Evolutionary conservation across 2,113 vertebrate species (phyloP).

Genomic region (Taxidea taxus): DNA sequence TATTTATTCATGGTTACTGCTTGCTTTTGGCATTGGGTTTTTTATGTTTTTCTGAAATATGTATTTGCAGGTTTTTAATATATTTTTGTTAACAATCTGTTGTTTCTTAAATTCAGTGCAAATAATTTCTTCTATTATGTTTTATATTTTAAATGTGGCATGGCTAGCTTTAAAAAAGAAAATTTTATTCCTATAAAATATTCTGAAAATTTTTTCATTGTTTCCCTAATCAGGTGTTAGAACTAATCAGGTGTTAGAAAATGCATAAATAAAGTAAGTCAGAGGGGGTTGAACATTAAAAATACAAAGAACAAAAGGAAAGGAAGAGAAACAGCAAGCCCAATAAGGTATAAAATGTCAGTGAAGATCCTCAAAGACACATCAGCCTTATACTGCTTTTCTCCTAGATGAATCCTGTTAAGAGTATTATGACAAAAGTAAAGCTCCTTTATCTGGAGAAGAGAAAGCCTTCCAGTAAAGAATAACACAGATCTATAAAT

Average conservation of each 20-base stretch:
- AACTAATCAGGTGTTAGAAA: too few relatives aligned
- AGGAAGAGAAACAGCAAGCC: not conserved
- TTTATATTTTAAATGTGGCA: not conserved
- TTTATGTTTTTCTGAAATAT: constrained; percentile 12
- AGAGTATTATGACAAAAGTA: constrained; percentile 44
- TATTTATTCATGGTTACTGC: not conserved
- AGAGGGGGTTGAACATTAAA: not conserved
- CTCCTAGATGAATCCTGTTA: constrained; percentile 42
- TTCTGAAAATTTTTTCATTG: not conserved
- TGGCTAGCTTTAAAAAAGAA: not conserved
- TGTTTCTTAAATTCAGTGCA: not conserved
- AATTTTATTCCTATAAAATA: not conserved
- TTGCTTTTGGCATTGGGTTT: not conserved
- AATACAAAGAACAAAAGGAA: not conserved
- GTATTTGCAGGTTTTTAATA: not conserved
- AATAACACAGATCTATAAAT: constrained; percentile 59
- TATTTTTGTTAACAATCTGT: not conserved
- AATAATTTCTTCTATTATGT: not conserved
- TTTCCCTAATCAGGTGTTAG: not conserved
- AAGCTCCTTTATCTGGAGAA: constrained; percentile 50
- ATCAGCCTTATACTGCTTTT: not conserved
- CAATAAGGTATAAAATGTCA: constrained; percentile 8
- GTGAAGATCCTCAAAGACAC: not conserved
- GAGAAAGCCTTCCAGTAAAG: constrained; percentile 43
- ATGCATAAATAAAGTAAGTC: not conserved